Conservation (phyloP, 2,113 vertebrate genomes). For the Vulpes lagopus region DNA sequence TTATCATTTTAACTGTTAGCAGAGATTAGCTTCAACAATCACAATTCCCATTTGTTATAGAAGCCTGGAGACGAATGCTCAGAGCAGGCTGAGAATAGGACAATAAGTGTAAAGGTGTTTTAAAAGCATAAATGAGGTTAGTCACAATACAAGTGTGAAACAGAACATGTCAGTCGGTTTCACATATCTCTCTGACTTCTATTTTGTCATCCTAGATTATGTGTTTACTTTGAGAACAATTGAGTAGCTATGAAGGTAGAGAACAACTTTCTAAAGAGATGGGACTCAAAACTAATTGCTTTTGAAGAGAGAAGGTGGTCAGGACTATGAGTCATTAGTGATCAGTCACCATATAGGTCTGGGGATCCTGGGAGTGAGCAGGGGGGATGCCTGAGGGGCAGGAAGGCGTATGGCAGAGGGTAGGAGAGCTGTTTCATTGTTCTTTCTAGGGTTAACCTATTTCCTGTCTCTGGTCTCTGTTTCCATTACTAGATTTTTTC, state of each 20-base stretch:
- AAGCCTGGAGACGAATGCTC: neutral
- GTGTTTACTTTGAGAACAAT: neutral
- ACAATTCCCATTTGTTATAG: neutral
- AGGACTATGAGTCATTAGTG: neutral
- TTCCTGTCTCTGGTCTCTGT: neutral
- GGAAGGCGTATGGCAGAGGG: neutral
- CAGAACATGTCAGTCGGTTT: neutral
- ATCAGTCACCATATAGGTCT: neutral
- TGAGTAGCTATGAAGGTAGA: neutral
- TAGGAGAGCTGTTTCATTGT: neutral
- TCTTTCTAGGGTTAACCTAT: neutral
- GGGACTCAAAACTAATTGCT: neutral
- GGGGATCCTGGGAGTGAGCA: neutral
- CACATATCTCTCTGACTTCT: neutral
- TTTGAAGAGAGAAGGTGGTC: neutral
- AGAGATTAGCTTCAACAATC: neutral
- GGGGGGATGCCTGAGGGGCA: neutral
- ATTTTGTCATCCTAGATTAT: neutral
- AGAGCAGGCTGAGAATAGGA: neutral
- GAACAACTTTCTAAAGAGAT: neutral
- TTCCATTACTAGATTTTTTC: constrained; percentile 2
- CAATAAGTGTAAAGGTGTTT: neutral
- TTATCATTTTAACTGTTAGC: neutral
- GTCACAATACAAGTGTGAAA: neutral
- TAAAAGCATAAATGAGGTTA: neutral